Conservation (phyloP, 1,140 invertebrate genomes). For the Belonocnema kinseyi region DNA sequence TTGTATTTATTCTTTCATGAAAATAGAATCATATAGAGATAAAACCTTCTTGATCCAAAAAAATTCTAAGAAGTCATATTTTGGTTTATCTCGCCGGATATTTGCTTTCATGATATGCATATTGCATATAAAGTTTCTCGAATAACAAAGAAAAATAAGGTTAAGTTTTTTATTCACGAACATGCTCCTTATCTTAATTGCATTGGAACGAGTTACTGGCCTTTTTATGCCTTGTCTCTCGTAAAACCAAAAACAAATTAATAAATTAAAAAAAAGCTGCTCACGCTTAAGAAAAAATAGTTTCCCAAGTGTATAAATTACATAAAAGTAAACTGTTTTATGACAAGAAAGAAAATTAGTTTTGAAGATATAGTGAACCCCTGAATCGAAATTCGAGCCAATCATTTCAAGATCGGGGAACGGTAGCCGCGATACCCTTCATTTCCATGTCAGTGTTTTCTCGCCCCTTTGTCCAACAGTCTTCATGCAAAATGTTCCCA, state of each 20-base stretch:
- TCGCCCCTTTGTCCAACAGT: not conserved
- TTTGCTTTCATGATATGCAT: slow-evolving; percentile 56
- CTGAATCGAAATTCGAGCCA: not conserved
- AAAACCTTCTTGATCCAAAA: slow-evolving; percentile 52
- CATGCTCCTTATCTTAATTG: slow-evolving; percentile 69
- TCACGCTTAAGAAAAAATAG: slow-evolving; percentile 40
- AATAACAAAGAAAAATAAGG: not conserved
- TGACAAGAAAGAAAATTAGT: not conserved
- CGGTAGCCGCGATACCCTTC: not conserved
- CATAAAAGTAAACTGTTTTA: not conserved
- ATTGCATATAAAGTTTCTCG: slow-evolving; percentile 43
- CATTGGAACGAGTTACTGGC: slow-evolving; percentile 56
- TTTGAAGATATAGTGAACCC: not conserved
- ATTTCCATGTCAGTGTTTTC: slow-evolving; percentile 18
- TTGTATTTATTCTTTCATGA: not conserved
- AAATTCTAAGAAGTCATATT: slow-evolving; percentile 55
- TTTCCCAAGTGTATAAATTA: slow-evolving; percentile 35
- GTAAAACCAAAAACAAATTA: slow-evolving; percentile 49
- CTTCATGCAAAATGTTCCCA: not conserved
- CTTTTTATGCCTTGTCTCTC: slow-evolving; percentile 47
- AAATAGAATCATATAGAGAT: slow-evolving; percentile 49
- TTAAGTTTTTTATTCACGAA: slow-evolving; percentile 11
- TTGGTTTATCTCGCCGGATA: slow-evolving; percentile 58
- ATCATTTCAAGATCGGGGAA: not conserved
- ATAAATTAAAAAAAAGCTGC: not conserved